These are phyloP conservation scores for Glossophaga mutica DNA, from an alignment of 2,797 vertebrate genomes.

Conservation along the genomic window DNA sequence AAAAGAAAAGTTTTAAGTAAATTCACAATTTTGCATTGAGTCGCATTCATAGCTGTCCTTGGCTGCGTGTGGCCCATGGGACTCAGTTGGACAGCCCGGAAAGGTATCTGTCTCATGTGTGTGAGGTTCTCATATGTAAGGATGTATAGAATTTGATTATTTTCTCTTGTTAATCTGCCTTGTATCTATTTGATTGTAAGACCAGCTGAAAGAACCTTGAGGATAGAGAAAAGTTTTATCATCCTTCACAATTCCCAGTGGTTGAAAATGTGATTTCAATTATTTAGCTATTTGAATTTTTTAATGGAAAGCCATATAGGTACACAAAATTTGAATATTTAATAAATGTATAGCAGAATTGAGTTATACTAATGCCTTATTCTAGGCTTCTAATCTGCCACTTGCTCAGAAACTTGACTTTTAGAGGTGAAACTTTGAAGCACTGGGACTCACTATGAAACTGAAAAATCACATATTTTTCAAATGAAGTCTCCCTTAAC, in stretches of 20 bases:
- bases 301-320: neutral
- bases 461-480: neutral
- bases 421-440: neutral
- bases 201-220: no score
- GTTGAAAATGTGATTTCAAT: neutral
- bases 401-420: neutral
- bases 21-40: no score
- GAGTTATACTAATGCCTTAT: neutral
- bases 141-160: neutral
- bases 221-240: neutral
- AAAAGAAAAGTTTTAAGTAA: no score
- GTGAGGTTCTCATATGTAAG: neutral
- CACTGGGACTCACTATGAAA: neutral
- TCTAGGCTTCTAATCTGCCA: neutral
- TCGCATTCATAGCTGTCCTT: no score
- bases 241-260: neutral
- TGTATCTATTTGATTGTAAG: neutral
- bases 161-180: neutral
- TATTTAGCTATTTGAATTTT: neutral
- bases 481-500: neutral
- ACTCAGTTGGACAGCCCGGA: no score
- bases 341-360: neutral
- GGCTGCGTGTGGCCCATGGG: no score
- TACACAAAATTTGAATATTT: neutral
- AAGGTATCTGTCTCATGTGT: neutral